Evolutionary conservation across 2,113 vertebrate genomes (phyloP).

Genomic region (Pachycephala philippinensis): DNA sequence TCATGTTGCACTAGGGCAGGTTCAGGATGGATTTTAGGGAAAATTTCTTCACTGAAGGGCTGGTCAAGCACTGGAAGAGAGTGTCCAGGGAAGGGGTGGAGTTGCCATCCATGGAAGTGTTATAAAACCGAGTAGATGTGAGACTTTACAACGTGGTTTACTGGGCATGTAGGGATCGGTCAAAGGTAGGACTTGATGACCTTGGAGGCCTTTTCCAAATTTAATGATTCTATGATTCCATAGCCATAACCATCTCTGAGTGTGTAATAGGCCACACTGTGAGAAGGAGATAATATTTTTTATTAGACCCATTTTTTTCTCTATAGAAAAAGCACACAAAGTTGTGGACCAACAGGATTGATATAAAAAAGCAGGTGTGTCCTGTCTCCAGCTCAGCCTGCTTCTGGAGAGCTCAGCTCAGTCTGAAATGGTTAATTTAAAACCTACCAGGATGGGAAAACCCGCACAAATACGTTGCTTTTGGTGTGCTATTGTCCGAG

Average conservation of each 20-base stretch:
- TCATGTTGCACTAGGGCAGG: no score
- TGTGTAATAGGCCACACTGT: no score
- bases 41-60: neutral
- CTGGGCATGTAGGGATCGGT: accelerated
- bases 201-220: neutral
- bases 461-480: neutral
- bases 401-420: neutral
- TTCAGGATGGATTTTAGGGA: neutral
- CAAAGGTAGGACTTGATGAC: neutral
- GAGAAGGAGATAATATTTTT: neutral
- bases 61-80: neutral
- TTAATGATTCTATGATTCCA: neutral
- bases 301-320: neutral
- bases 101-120: accelerated
- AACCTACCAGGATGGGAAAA: neutral
- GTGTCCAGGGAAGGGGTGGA: no score
- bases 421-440: neutral
- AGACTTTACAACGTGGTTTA: neutral
- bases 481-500: neutral
- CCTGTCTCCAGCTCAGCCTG: neutral
- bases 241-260: neutral
- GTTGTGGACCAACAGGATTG: accelerated
- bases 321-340: neutral
- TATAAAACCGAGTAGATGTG: neutral
- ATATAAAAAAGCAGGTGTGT: neutral